A percentile compares a stretch with the other conserved stretches of the same genome.
Conservation (phyloP, 2,797 vertebrate species). For the Myripristis murdjan region DNA sequence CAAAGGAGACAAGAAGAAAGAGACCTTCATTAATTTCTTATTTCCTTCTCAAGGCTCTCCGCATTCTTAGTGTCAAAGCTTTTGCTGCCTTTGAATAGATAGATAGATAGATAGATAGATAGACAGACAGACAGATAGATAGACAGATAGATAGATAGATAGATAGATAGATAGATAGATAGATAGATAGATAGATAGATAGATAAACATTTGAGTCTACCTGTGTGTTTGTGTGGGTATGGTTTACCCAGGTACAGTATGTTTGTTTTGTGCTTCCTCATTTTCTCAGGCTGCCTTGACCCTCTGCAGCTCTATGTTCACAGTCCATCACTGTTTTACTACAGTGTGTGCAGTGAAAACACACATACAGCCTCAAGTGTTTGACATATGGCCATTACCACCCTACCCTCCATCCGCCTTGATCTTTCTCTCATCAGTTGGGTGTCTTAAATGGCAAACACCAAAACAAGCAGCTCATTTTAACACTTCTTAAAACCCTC, state of each 20-base stretch:
- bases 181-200: too few species aligned
- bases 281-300: neutral
- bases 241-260: neutral
- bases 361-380: neutral
- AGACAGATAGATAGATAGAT: too few species aligned
- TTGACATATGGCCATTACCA: slow-evolving; percentile 22
- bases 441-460: too few species aligned
- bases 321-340: too few species aligned
- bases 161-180: too few species aligned
- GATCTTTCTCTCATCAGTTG: too few species aligned
- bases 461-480: neutral
- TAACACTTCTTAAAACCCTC: neutral
- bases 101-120: too few species aligned
- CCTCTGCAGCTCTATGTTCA: neutral
- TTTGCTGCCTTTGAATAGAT: too few species aligned
- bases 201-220: neutral
- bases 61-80: neutral
- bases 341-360: neutral
- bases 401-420: too few species aligned
- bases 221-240: slow-evolving; percentile 6
- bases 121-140: too few species aligned
- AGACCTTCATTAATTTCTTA: slow-evolving; percentile 1
- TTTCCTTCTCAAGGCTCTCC: neutral
- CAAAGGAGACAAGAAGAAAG: slow-evolving; percentile 6
- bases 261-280: neutral